Evolutionary conservation across 37 sponge, comb jelly and placozoan genomes (phyloP).

Genomic region (Spongia lamella): DNA sequence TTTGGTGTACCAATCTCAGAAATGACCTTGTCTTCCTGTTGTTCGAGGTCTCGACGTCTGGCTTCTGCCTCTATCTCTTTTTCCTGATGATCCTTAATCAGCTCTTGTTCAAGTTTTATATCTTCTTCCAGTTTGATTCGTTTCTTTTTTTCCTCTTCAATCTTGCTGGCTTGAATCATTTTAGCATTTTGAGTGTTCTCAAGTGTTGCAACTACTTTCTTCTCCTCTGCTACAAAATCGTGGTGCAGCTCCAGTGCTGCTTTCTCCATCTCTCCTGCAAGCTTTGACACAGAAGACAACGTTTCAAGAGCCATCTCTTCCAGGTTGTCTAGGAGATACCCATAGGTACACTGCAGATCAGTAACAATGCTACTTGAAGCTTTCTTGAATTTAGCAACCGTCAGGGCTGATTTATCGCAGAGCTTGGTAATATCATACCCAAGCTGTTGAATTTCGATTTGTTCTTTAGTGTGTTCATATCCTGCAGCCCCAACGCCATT

Average conservation of each 20-base stretch:
- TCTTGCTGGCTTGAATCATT: background rate
- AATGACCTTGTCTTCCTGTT: background rate
- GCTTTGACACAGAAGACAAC: slow-evolving; percentile 28
- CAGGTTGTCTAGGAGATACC: slow-evolving; percentile 38
- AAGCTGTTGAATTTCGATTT: slow-evolving; percentile 47
- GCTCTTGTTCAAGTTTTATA: background rate
- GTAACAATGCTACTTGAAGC: slow-evolving; percentile 40
- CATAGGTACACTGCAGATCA: slow-evolving; percentile 47
- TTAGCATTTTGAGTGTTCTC: slow-evolving; percentile 4
- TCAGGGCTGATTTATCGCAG: slow-evolving; percentile 62
- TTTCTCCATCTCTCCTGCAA: slow-evolving; percentile 45
- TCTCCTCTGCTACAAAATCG: slow-evolving; percentile 39
- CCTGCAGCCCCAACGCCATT: slow-evolving; percentile 61
- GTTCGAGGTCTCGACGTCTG: slow-evolving; percentile 19
- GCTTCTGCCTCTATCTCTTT: slow-evolving; percentile 18
- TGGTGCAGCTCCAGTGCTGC: slow-evolving; percentile 44
- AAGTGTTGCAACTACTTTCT: slow-evolving; percentile 12
- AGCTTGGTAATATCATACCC: slow-evolving; percentile 67
- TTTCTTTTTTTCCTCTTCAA: background rate
- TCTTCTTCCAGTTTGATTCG: slow-evolving; percentile 18
- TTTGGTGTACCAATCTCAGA: slow-evolving; percentile 4
- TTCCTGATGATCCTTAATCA: slow-evolving; percentile 2
- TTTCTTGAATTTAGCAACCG: slow-evolving; percentile 44
- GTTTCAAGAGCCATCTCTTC: slow-evolving; percentile 62
- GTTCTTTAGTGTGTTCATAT: slow-evolving; percentile 30